phyloP scores from a whole-genome alignment of 1,140 invertebrate species.

The Brachionus calyciflorus region DNA sequence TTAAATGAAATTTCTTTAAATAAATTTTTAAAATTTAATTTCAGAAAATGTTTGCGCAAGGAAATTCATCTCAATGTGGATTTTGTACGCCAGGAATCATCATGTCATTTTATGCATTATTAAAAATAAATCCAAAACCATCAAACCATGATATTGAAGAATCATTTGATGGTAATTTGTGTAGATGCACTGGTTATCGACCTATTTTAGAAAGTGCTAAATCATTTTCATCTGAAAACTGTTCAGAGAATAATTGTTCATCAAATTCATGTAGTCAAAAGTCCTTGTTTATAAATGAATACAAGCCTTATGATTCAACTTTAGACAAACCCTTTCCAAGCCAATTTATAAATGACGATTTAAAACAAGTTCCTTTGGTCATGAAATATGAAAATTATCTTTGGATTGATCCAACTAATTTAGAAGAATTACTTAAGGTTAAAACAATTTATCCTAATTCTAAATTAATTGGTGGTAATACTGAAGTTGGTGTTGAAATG shows the following conservation, averaged over 20 bases:
- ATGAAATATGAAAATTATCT: constrained; percentile 70
- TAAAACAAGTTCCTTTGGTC: constrained; percentile 60
- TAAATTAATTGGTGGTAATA: constrained; percentile 89
- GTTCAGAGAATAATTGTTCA: background rate
- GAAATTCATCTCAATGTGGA: constrained; percentile 59
- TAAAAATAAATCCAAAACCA: constrained; percentile 52
- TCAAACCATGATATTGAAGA: constrained; percentile 53
- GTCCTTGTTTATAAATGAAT: background rate
- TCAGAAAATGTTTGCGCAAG: constrained; percentile 10
- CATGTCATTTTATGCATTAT: constrained; percentile 54
- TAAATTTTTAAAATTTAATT: background rate
- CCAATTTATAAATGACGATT: background rate
- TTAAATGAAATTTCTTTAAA: too few relatives aligned
- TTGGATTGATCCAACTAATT: constrained; percentile 75
- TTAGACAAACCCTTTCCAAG: background rate
- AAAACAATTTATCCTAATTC: constrained; percentile 72
- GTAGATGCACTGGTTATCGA: constrained; percentile 60
- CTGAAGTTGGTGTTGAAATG: constrained; percentile 84
- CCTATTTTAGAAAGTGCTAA: constrained; percentile 53
- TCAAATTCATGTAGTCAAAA: constrained; percentile 1
- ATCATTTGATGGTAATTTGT: constrained; percentile 56
- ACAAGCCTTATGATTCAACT: background rate
- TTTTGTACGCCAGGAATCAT: constrained; percentile 61
- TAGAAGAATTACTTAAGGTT: constrained; percentile 70
- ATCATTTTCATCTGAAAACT: constrained; percentile 7